phyloP scores from a whole-genome alignment of 2,888 invertebrate species.

The Caradrina kadenii region DNA sequence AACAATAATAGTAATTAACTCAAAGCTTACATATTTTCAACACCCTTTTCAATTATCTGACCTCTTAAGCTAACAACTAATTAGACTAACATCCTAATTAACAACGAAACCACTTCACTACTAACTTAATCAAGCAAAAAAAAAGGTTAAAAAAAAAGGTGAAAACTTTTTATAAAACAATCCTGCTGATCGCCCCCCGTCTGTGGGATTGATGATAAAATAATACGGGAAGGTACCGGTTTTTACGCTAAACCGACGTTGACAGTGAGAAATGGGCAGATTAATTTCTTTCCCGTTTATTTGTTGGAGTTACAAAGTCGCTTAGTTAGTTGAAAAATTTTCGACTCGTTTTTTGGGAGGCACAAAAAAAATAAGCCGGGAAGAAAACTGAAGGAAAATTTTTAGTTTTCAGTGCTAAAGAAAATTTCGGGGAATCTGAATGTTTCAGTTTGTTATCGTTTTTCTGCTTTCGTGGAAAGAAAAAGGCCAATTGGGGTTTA shows the following conservation, averaged over 20 bases:
- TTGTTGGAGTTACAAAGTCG: constrained; percentile 60
- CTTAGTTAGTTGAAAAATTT: constrained; percentile 61
- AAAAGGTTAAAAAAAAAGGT: constrained; percentile 6
- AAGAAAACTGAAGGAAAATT: background rate
- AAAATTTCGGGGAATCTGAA: background rate
- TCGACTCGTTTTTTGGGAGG: constrained; percentile 42
- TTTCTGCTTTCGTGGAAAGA: background rate
- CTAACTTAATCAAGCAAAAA: constrained; percentile 14
- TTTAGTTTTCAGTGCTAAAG: constrained; percentile 4
- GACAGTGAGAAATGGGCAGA: constrained; percentile 71
- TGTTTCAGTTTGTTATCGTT: background rate
- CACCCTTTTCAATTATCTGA: too few relatives aligned
- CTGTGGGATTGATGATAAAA: constrained; percentile 63
- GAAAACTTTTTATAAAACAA: constrained; percentile 38
- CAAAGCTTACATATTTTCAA: too few relatives aligned
- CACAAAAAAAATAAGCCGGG: constrained; percentile 26
- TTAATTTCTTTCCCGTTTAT: constrained; percentile 66
- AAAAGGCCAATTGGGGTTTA: too few relatives aligned
- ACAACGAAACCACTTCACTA: constrained; percentile 6
- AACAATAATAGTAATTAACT: too few relatives aligned
- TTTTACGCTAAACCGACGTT: constrained; percentile 66
- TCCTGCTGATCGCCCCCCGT: constrained; percentile 41
- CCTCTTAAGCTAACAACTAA: too few relatives aligned
- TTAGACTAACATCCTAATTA: background rate
- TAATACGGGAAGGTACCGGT: constrained; percentile 59